phyloP scores from a whole-genome alignment of 2,888 invertebrate species.

The Yponomeuta plumbellus region DNA sequence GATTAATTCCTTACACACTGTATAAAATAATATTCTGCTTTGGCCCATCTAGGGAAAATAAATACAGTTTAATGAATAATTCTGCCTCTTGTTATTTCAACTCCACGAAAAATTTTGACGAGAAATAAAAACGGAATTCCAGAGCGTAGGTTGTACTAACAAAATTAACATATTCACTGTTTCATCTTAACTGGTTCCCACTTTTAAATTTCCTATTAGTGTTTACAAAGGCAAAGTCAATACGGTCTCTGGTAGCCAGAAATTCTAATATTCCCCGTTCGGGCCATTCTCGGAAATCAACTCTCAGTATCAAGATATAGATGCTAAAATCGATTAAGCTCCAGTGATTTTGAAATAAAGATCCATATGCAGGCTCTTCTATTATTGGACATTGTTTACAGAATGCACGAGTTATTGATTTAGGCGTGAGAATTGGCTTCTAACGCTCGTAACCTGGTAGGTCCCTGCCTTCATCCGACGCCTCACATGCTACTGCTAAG shows the following conservation, averaged over 20 bases:
- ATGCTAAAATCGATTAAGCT: slow-evolving; percentile 30
- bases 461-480: slow-evolving; percentile 55
- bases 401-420: slow-evolving; percentile 65
- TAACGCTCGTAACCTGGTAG: slow-evolving; percentile 69
- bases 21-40: background rate
- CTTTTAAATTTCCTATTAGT: slow-evolving; percentile 74
- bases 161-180: slow-evolving; percentile 72
- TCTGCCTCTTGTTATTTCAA: background rate
- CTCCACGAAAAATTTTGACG: background rate
- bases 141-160: slow-evolving; percentile 29
- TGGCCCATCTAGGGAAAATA: background rate
- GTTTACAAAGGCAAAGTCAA: slow-evolving; percentile 72
- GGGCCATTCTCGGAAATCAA: slow-evolving; percentile 11
- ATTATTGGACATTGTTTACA: slow-evolving; percentile 69
- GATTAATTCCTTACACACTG: too few relatives aligned
- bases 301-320: slow-evolving; percentile 26
- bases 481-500: slow-evolving; percentile 63
- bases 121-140: background rate
- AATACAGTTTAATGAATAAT: background rate
- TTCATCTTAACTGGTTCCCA: slow-evolving; percentile 70
- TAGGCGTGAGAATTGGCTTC: slow-evolving; percentile 72
- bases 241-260: slow-evolving; percentile 54
- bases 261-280: slow-evolving; percentile 36
- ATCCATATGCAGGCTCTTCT: slow-evolving; percentile 31
- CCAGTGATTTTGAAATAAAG: slow-evolving; percentile 46